Evolutionary conservation across 2,888 invertebrate genomes (phyloP).

Genomic region (Phania funesta): DNA sequence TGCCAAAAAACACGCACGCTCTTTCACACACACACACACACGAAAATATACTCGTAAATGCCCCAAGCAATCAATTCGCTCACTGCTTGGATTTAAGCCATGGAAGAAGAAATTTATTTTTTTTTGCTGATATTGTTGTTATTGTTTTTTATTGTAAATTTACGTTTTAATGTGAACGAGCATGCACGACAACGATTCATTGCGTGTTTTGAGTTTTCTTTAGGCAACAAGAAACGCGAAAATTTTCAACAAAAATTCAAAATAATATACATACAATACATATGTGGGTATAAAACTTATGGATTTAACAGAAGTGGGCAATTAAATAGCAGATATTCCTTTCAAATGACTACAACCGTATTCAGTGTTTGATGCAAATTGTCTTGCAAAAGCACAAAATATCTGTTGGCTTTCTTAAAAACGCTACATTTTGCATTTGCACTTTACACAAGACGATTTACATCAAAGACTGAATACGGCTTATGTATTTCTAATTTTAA

Average conservation of each 20-base stretch:
- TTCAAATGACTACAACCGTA: too few species aligned
- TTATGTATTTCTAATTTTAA: too few species aligned
- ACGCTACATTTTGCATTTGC: too few species aligned
- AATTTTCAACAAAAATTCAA: slow-evolving; percentile 48
- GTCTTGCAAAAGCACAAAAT: too few species aligned
- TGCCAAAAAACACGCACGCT: slow-evolving; percentile 32
- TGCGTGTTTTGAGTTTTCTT: slow-evolving; percentile 70
- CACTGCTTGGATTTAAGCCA: slow-evolving; percentile 60
- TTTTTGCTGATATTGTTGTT: neutral
- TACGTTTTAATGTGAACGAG: slow-evolving; percentile 49
- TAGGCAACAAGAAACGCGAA: slow-evolving; percentile 54
- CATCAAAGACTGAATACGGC: too few species aligned
- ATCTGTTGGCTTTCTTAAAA: too few species aligned
- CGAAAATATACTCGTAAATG: slow-evolving; percentile 11
- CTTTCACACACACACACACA: slow-evolving; percentile 3
- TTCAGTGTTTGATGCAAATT: too few species aligned
- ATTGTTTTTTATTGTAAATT: slow-evolving; percentile 30
- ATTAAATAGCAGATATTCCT: neutral
- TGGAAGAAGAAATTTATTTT: slow-evolving; percentile 54
- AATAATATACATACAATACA: neutral
- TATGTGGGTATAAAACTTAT: slow-evolving; percentile 9
- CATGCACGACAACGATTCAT: slow-evolving; percentile 62
- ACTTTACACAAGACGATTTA: too few species aligned
- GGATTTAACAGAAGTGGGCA: slow-evolving; percentile 16
- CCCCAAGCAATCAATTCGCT: slow-evolving; percentile 46